Evolutionary conservation across 2,113 vertebrate species (phyloP).

Genomic region (Ascaphus truei): DNA sequence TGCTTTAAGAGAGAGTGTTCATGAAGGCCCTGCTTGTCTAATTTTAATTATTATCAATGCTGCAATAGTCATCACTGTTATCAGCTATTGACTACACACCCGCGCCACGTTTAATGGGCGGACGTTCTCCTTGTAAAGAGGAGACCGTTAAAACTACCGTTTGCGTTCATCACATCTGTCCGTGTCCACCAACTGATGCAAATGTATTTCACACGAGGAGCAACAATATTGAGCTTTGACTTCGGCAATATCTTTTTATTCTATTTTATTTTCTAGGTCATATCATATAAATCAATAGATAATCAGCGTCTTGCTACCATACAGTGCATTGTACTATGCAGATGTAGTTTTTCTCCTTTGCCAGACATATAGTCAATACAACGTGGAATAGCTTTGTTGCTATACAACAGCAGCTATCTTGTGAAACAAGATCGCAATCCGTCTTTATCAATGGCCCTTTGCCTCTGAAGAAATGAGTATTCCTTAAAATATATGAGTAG

Average conservation of each 20-base stretch:
- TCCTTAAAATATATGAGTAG: too few relatives aligned
- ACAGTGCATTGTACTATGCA: constrained; percentile 9
- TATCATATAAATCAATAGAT: background rate
- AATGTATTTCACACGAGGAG: background rate
- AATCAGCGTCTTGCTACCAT: constrained; percentile 11
- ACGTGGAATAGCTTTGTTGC: background rate
- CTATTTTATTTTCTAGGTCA: background rate
- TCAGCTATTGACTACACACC: too few relatives aligned
- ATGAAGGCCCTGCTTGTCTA: too few relatives aligned
- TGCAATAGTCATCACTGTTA: too few relatives aligned
- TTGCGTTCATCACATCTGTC: background rate
- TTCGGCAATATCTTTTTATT: background rate
- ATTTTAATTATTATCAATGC: too few relatives aligned
- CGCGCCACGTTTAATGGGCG: too few relatives aligned
- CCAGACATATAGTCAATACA: constrained; percentile 34
- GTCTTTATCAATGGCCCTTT: background rate
- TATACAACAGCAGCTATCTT: constrained; percentile 17
- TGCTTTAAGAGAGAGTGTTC: too few relatives aligned
- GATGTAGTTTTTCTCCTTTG: constrained; percentile 24
- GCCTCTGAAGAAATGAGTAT: constrained; percentile 7
- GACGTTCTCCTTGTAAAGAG: too few relatives aligned
- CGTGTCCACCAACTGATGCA: background rate
- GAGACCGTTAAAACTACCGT: background rate
- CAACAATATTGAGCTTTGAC: background rate
- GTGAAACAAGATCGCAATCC: background rate